Percentiles rank a stretch among this genome's conserved stretches.
Evolutionary conservation across 2,888 invertebrate genomes (phyloP).

Genomic region (Cataglyphis cursor): DNA sequence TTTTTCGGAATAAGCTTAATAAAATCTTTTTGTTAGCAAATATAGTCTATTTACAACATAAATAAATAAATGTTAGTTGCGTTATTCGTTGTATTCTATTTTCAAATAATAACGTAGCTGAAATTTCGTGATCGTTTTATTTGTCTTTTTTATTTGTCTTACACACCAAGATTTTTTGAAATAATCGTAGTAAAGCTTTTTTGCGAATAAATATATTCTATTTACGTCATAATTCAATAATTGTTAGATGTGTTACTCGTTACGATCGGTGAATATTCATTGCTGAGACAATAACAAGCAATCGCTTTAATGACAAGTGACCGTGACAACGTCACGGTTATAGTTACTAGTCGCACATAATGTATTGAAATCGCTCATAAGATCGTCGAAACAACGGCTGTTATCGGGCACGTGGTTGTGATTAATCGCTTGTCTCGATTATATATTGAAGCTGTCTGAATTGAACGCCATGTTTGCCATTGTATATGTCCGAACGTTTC

Average conservation of each 20-base stretch:
- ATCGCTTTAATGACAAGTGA: conserved; percentile 39
- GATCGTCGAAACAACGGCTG: conserved; percentile 34
- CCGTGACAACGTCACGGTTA: conserved; percentile 44
- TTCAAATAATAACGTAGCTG: background rate
- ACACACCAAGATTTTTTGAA: background rate
- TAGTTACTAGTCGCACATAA: background rate
- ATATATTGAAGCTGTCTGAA: conserved; percentile 16
- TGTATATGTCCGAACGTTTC: background rate
- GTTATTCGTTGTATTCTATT: background rate
- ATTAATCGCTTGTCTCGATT: conserved; percentile 48
- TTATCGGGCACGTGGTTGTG: conserved; percentile 43
- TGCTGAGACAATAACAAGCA: background rate
- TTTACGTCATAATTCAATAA: conserved; percentile 7
- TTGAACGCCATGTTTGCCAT: conserved; percentile 3
- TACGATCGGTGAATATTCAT: background rate
- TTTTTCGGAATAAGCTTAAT: background rate
- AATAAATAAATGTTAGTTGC: conserved; percentile 11
- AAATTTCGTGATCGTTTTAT: conserved; percentile 8
- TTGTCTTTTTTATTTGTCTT: background rate
- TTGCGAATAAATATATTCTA: background rate
- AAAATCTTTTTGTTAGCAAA: background rate
- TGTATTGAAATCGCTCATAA: conserved; percentile 45
- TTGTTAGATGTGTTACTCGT: background rate
- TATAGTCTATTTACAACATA: background rate
- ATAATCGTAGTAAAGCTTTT: background rate